These are phyloP conservation scores for Drosophila neoperkinsi DNA, from an alignment of 2,888 invertebrate species.

Conservation along the genomic window DNA sequence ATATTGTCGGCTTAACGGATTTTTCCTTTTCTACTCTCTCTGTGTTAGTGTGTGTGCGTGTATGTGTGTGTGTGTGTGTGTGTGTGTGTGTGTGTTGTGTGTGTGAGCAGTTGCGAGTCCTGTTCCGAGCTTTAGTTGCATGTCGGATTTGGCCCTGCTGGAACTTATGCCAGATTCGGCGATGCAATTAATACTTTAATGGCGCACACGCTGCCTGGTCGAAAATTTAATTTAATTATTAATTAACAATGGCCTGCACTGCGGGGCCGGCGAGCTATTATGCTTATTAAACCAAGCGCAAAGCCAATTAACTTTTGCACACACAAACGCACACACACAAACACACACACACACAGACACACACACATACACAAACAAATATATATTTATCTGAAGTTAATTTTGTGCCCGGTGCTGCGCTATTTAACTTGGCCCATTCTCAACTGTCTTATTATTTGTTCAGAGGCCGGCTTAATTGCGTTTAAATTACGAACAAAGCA, in stretches of 20 bases:
- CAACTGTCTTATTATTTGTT: conserved; percentile 45
- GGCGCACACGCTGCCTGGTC: conserved; percentile 37
- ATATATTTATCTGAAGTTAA: conserved; percentile 44
- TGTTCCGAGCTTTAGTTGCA: conserved; percentile 9
- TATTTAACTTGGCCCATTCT: conserved; percentile 52
- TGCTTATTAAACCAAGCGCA: conserved; percentile 72
- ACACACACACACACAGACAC: background rate
- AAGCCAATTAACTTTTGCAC: conserved; percentile 62
- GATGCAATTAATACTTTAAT: conserved; percentile 74
- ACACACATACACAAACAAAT: conserved; percentile 12
- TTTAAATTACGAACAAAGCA: conserved; percentile 69
- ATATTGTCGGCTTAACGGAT: conserved; percentile 30
- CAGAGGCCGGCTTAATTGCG: conserved; percentile 60
- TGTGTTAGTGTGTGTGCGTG: background rate
- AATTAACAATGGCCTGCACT: conserved; percentile 55
- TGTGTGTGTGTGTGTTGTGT: conserved; percentile 6
- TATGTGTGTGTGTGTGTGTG: conserved; percentile 1
- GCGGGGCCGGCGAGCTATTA: conserved; percentile 51
- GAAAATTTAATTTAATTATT: conserved; percentile 77
- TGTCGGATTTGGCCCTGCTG: conserved; percentile 17
- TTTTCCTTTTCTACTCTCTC: background rate
- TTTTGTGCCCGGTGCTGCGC: conserved; percentile 31
- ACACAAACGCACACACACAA: conserved; percentile 25
- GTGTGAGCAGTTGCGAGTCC: conserved; percentile 20
- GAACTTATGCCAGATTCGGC: conserved; percentile 58